Evolutionary conservation across 1,140 invertebrate genomes (phyloP), one percentile per base, ranked within the genome.

Genomic region (Micrasema minimum): DNA sequence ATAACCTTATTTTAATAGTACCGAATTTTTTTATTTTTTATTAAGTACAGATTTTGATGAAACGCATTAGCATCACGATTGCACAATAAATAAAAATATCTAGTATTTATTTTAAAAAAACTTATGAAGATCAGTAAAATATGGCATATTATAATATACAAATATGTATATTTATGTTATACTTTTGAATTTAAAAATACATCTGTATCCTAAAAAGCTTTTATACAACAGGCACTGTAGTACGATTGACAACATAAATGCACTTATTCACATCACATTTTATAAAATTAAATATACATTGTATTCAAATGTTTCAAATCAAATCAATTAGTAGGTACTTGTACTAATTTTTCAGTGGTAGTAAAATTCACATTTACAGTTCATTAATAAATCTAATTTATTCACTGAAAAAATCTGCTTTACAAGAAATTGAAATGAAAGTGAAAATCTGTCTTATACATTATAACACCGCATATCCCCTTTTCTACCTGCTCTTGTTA

Each of bases 221-320:
- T 71, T 61, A 22, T 45, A 12, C 12, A 48, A 51, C 53, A 72
- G 71, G 71, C 71, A 67, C 71, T 72, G 71, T 45, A 45, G 43
- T 67, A 72, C 26, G 55, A 72, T 72, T 68, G 71, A 72, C 64
- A 72, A 67, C 50, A 65, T 57, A 66, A 71, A 66, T 57, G 23
- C 51, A 65, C 51, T 57, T 38, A 31, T 66, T 59, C 38, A 59
- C 41, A 68, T 53, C 23, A 53, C 50, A 53, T 16, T 53, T 23
- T 2, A 48, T 18, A 48, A 48, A 48, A 20, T 18, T 18, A 48
- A 31, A 31, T 4, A 31, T 31, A 31, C n/a, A n/a, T n/a, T n/a
- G n/a, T n/a, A n/a, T n/a, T n/a, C n/a, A n/a, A n/a, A n/a, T n/a
- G n/a, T n/a, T n/a, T n/a, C n/a, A n/a, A n/a, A n/a, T n/a, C n/a